Evolutionary conservation across 2,113 vertebrate species (phyloP).

Genomic region (Salvelinus namaycush): DNA sequence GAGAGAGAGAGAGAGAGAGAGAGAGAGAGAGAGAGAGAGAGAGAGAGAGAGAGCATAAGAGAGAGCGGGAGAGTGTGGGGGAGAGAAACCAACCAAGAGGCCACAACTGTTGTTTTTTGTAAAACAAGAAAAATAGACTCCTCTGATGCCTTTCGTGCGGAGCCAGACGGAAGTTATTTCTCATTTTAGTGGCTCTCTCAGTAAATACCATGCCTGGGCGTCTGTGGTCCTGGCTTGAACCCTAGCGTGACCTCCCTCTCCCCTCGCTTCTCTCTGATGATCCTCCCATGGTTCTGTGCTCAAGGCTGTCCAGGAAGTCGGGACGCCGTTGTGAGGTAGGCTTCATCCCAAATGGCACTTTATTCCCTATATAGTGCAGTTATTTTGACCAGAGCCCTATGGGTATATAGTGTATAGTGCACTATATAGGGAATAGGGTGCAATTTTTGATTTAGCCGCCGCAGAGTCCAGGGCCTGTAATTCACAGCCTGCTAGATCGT

Average conservation of each 20-base stretch:
- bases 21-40: not conserved
- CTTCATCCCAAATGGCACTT: too few species aligned
- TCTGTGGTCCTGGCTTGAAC: slow-evolving; percentile 65
- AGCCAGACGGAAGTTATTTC: slow-evolving; percentile 63
- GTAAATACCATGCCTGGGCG: slow-evolving; percentile 74
- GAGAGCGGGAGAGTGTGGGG: not conserved
- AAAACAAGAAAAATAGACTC: slow-evolving; percentile 28
- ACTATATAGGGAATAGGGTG: too few species aligned
- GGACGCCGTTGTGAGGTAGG: not conserved
- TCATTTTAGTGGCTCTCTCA: slow-evolving; percentile 66
- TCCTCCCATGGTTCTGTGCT: slow-evolving; percentile 66
- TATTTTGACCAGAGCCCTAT: too few species aligned
- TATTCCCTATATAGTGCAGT: too few species aligned
- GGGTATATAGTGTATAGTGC: too few species aligned
- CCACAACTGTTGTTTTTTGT: too few species aligned
- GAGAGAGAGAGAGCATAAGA: not conserved
- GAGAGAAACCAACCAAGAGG: too few species aligned
- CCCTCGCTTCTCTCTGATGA: slow-evolving; percentile 50
- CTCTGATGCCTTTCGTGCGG: slow-evolving; percentile 5
- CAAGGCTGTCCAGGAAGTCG: slow-evolving; percentile 68
- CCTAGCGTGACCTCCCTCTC: slow-evolving; percentile 61
- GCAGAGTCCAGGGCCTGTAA: slow-evolving; percentile 69
- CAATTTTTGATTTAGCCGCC: not conserved
- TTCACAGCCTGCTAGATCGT: slow-evolving; percentile 90
- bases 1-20: not conserved